Evolutionary conservation across 2,797 vertebrate genomes (phyloP), one percentile per base, ranked within the genome.

Genomic region (Botia kubotai): DNA sequence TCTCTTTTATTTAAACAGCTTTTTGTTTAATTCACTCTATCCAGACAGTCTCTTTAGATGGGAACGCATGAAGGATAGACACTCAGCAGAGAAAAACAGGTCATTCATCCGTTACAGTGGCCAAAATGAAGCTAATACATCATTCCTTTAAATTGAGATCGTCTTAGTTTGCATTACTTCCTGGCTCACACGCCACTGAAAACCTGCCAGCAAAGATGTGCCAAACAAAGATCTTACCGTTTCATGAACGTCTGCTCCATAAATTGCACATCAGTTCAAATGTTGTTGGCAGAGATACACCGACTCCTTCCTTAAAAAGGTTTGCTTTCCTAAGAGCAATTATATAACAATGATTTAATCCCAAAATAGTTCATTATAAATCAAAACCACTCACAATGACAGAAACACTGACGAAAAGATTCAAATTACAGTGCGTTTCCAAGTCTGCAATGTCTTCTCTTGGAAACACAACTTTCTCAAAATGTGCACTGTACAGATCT

Each of bases 291-390:
- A 60, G 60, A 16, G 50, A 69, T 39, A 66, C 19, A 62, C 80
- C 46, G 72, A 58, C 66, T 60, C 19, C 2, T 75, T 73, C 21
- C 48, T 53, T 39, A 13, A 17, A 0, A 17, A 78, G 39, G 74
- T 80, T 78, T 73, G 72, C 26, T 80, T 52, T 66, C 66, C 33
- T 43, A 65, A 72, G 75, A 60, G 23, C 33, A 75, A 75, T 62
- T 23, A 68, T 50, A 50, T 14, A 23, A 75, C 55, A 23, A 60
- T 26, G 23, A 65, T 70, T 70, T 29, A 23, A 75, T 79, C 58
- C 3, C 26, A 79, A 81, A 84, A 71, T 17, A 53, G 43, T 73
- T 81, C 79, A 82, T 78, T 81, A 78, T 43, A 43, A 75, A 77
- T 75, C 16, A 82, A 84, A 82, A 69, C 55, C 26, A 50, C 39